Evolutionary conservation across 2,797 vertebrate genomes (phyloP).

Genomic region (Heterohyrax brucei): DNA sequence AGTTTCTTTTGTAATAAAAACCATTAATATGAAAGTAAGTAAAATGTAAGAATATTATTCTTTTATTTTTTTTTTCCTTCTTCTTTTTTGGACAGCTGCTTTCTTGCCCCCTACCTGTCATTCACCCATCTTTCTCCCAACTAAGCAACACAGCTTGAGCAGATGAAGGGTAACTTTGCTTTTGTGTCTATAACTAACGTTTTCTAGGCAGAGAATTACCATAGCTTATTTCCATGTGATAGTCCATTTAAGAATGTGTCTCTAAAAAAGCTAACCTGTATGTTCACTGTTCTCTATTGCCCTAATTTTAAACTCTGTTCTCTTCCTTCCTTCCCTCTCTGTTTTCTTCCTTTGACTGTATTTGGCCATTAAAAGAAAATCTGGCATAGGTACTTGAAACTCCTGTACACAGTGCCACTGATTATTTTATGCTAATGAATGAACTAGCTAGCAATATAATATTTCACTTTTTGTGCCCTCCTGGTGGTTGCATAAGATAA

Average conservation of each 20-base stretch:
- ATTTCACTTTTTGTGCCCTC: constrained; percentile 91
- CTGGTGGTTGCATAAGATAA: constrained; percentile 91
- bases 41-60: constrained; percentile 80
- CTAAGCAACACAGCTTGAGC: constrained; percentile 58
- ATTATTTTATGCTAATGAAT: constrained; percentile 91
- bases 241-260: constrained; percentile 67
- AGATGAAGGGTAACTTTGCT: constrained; percentile 55
- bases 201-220: constrained; percentile 78
- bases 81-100: constrained; percentile 55
- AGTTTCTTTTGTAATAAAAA: constrained; percentile 79
- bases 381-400: constrained; percentile 80
- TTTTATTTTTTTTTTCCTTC: constrained; percentile 19
- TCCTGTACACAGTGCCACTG: constrained; percentile 80
- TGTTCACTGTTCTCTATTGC: neutral
- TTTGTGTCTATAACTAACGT: constrained; percentile 73
- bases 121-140: neutral
- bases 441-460: constrained; percentile 89
- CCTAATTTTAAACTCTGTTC: constrained; percentile 17
- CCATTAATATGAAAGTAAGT: constrained; percentile 79
- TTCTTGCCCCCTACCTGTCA: neutral
- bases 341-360: constrained; percentile 53
- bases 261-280: constrained; percentile 68
- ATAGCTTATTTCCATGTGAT: constrained; percentile 58
- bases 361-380: constrained; percentile 71
- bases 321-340: neutral